Percentiles rank a stretch among this genome's conserved stretches.
phyloP scores from a whole-genome alignment of 2,113 vertebrate species.

The Epinephelus moara region DNA sequence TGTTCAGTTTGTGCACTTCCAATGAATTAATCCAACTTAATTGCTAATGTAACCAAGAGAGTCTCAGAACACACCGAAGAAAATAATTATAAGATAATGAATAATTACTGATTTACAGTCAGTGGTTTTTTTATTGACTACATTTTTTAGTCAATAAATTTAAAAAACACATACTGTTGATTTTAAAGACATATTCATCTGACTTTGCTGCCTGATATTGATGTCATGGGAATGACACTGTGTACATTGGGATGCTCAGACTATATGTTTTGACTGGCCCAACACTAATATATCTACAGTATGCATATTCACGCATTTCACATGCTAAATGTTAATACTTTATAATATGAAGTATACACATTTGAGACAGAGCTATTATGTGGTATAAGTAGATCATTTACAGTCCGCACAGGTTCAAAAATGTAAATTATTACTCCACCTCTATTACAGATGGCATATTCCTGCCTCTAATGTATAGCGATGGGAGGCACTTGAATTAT shows the following conservation, averaged over 20 bases:
- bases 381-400: neutral
- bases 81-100: no score
- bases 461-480: conserved; percentile 32
- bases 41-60: neutral
- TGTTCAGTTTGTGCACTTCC: neutral
- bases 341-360: neutral
- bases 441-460: conserved; percentile 18
- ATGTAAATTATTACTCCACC: conserved; percentile 5
- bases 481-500: conserved; percentile 40
- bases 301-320: neutral
- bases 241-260: neutral
- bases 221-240: no score
- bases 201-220: neutral
- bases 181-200: neutral
- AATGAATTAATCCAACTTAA: neutral
- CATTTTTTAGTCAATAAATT: neutral
- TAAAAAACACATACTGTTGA: neutral
- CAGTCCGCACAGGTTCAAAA: neutral
- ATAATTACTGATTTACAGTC: neutral
- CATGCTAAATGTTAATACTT: neutral
- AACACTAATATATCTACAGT: neutral
- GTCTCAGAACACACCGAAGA: neutral
- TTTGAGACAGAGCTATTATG: neutral
- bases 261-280: neutral
- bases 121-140: neutral